Conservation (phyloP, 2,888 invertebrate genomes). For the Rhingia campestris region DNA sequence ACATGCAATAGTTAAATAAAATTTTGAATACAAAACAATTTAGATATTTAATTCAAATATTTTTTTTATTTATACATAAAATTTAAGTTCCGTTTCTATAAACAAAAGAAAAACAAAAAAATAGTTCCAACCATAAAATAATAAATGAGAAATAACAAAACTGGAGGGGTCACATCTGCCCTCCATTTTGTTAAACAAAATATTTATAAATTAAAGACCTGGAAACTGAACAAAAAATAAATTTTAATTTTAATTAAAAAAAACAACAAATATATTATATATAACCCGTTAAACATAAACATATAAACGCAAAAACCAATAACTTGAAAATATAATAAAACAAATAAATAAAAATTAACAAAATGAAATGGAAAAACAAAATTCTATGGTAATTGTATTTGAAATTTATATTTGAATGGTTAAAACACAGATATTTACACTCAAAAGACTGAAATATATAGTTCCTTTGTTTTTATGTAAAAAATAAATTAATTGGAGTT, state of each 20-base stretch:
- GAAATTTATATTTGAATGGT: constrained; percentile 76
- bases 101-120: constrained; percentile 41
- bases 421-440: constrained; percentile 79
- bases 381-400: constrained; percentile 77
- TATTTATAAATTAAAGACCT: constrained; percentile 13
- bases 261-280: constrained; percentile 43
- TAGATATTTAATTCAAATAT: constrained; percentile 54
- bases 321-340: constrained; percentile 25
- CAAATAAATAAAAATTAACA: constrained; percentile 35
- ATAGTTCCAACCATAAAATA: constrained; percentile 62
- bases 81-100: constrained; percentile 54
- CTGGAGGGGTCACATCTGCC: background rate
- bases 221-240: constrained; percentile 55
- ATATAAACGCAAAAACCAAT: constrained; percentile 35
- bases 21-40: constrained; percentile 53
- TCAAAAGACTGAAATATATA: constrained; percentile 83
- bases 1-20: constrained; percentile 68
- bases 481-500: constrained; percentile 81
- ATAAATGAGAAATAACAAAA: constrained; percentile 24
- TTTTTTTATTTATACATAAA: constrained; percentile 43
- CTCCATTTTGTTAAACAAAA: background rate
- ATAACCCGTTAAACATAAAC: constrained; percentile 45
- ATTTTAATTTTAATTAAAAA: constrained; percentile 50
- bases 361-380: constrained; percentile 59
- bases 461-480: constrained; percentile 83